phyloP scores from a whole-genome alignment of 1,140 invertebrate species.

The Drosophila repletoides region DNA sequence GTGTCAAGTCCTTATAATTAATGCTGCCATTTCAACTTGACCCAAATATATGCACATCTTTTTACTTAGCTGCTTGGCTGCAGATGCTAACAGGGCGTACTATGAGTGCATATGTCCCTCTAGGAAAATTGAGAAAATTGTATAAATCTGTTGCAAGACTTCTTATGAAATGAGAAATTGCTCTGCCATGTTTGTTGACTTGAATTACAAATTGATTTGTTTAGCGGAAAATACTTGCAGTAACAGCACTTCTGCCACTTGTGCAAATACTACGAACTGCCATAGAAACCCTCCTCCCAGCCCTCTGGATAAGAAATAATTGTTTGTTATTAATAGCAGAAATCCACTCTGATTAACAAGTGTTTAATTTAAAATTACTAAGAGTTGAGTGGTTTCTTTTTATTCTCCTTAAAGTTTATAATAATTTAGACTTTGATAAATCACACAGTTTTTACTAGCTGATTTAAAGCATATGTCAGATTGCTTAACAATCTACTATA shows the following conservation, averaged over 20 bases:
- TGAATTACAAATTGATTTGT: slow-evolving; percentile 28
- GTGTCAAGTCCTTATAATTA: slow-evolving; percentile 73
- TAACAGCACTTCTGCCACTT: background rate
- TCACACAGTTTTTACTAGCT: too few relatives aligned
- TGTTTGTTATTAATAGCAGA: background rate
- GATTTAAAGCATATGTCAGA: too few relatives aligned
- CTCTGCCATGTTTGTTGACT: background rate
- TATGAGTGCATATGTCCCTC: background rate
- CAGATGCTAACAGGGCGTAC: slow-evolving; percentile 27
- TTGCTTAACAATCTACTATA: too few relatives aligned
- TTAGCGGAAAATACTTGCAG: background rate
- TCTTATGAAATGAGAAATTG: background rate
- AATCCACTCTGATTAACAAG: background rate
- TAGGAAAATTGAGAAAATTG: background rate
- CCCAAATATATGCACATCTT: slow-evolving; percentile 53
- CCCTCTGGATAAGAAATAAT: slow-evolving; percentile 13
- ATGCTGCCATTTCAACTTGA: slow-evolving; percentile 73
- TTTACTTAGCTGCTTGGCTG: slow-evolving; percentile 25
- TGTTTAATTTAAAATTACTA: background rate
- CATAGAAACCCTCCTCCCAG: background rate
- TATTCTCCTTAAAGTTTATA: too few relatives aligned
- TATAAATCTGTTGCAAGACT: background rate
- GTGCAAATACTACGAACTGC: background rate
- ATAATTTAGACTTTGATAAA: background rate
- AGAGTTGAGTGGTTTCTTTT: too few relatives aligned